Evolutionary conservation across 2,797 vertebrate genomes (phyloP).

Genomic region (Cichlasoma orientale): DNA sequence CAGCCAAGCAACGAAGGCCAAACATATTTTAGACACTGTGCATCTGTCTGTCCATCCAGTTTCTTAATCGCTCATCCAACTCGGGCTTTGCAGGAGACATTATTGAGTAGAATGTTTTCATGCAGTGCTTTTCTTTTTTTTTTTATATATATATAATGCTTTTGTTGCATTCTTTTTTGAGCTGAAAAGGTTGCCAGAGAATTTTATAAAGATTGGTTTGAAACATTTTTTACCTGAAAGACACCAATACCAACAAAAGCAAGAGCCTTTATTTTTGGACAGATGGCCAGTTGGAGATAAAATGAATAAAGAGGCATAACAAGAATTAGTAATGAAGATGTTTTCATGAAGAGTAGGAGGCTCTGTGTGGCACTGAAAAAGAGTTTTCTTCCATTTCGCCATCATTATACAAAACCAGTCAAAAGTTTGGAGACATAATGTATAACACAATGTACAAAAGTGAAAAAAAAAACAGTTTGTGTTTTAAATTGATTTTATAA

Average conservation of each 20-base stretch:
- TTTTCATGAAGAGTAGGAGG: background rate
- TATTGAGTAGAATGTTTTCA: background rate
- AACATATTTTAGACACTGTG: background rate
- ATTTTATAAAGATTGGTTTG: background rate
- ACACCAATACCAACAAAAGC: background rate
- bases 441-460: no score
- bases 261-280: background rate
- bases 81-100: background rate
- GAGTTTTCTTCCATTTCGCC: no score
- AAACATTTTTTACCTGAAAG: background rate
- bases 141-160: no score
- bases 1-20: background rate
- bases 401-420: no score
- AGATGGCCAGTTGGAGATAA: background rate
- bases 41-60: background rate
- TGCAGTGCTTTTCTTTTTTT: background rate
- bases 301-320: background rate
- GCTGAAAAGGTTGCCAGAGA: background rate
- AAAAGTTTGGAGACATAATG: no score
- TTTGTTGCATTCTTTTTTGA: background rate
- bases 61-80: background rate
- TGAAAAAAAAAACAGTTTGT: no score
- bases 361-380: background rate
- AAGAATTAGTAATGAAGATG: background rate
- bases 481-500: no score